Evolutionary conservation across 2,888 invertebrate species (phyloP), one percentile per base, ranked within the genome.

Genomic region (Podabrus alpinus): DNA sequence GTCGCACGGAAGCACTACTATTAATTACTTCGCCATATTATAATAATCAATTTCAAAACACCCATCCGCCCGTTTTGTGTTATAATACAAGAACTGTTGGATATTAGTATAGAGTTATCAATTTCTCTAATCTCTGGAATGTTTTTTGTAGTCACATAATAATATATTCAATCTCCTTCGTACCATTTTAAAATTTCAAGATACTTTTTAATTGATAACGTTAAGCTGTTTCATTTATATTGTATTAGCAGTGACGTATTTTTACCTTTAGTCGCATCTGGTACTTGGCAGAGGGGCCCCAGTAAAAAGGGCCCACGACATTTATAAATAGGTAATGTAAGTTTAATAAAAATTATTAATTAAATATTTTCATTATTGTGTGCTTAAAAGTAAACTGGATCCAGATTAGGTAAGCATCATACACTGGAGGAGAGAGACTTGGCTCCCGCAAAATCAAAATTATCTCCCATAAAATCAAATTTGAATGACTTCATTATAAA

Each of bases 21-120:
- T 81, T 81, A 81, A 80, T 81, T 81, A 78, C 80, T 79, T 78
- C 73, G 73, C 74, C 77, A 78, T 81, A 80, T 80, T 80, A 78
- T 77, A 76, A 77, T 79, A 79, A 79, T 78, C 78, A 79, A 78
- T 79, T 78, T 78, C 71, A 75, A 79, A 76, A 77, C 73, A 75
- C 69, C 74, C 77, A 69, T 72, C 74, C 74, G 75, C 76, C 76
- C 72, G 69, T 74, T 76, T 45, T 25, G 15, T 75, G 72, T 75
- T 66, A 68, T 62, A 45, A 66, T 19, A 19, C 25, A 68, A 67
- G 62, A 17, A 64, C 45, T n/a, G n/a, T n/a, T 45, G 45, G 45
- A 45, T 45, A 45, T 45, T 45, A 45, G 45, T 45, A 45, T 45
- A 45, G 9, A 45, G 45, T 45, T 45, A 45, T 45, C 45, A 45